A percentile compares a stretch with the other conserved stretches of the same genome.
These are phyloP conservation scores for Limenitis arthemis DNA, from an alignment of 2,888 invertebrate species.

Conservation along the genomic window DNA sequence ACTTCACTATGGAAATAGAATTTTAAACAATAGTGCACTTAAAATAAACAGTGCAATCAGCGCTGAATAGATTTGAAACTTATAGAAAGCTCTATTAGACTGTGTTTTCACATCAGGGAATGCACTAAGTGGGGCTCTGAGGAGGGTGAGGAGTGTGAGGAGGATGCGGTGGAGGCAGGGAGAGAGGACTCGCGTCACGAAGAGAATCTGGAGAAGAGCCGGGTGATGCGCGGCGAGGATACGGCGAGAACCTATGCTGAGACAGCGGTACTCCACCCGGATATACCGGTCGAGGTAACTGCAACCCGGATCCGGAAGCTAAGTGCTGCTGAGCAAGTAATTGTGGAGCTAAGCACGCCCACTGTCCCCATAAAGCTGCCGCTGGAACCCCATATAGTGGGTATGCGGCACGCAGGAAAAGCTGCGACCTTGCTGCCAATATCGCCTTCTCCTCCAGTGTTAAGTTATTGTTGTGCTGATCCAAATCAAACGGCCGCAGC, in stretches of 20 bases:
- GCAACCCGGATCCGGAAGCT: conserved; percentile 63
- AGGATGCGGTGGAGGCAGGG: conserved; percentile 51
- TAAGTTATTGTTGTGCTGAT: conserved; percentile 79
- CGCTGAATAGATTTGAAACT: conserved; percentile 11
- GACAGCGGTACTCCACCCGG: conserved; percentile 57
- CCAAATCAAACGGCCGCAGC: conserved; percentile 81
- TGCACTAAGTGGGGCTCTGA: conserved; percentile 58
- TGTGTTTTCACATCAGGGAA: conserved; percentile 1
- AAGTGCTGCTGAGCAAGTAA: conserved; percentile 78
- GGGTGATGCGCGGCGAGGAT: conserved; percentile 66
- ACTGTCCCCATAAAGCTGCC: conserved; percentile 79
- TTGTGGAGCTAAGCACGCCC: conserved; percentile 78
- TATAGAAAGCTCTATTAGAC: conserved; percentile 5
- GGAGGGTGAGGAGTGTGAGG: conserved; percentile 56
- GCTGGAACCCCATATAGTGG: conserved; percentile 70
- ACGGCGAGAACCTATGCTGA: conserved; percentile 75
- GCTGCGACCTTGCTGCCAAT: conserved; percentile 81
- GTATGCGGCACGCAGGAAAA: conserved; percentile 80
- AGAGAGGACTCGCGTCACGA: conserved; percentile 64
- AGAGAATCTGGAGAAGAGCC: conserved; percentile 75
- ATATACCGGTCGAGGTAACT: conserved; percentile 66
- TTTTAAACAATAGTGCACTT: conserved; percentile 11
- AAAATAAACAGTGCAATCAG: conserved; percentile 12
- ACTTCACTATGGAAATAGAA: conserved; percentile 10
- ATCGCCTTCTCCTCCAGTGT: conserved; percentile 85